A percentile compares a stretch with the other conserved stretches of the same genome.
Evolutionary conservation across 2,888 invertebrate genomes (phyloP).

Genomic region (Pterobdella sp.): DNA sequence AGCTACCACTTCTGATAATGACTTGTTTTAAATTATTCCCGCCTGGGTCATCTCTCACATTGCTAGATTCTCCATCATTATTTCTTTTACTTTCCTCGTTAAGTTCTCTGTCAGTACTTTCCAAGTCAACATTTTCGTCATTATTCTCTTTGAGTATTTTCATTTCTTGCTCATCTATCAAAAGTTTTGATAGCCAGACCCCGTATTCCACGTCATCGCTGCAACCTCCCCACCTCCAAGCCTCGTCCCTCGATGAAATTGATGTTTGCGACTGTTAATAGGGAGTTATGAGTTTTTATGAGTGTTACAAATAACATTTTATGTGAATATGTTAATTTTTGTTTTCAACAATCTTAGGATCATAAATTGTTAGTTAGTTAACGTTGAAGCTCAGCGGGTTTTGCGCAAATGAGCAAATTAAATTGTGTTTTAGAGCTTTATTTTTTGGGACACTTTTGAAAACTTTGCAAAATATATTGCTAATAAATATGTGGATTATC

Average conservation of each 20-base stretch:
- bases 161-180: constrained; percentile 52
- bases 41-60: neutral
- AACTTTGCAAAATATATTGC: too few relatives aligned
- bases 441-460: too few relatives aligned
- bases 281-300: neutral
- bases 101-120: neutral
- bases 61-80: neutral
- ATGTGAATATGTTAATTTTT: too few relatives aligned
- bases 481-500: too few relatives aligned
- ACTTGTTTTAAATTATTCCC: neutral
- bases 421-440: too few relatives aligned
- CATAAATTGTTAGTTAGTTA: neutral
- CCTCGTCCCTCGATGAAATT: constrained; percentile 49
- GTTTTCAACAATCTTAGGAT: neutral
- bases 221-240: constrained; percentile 59
- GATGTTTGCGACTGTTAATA: neutral
- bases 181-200: constrained; percentile 54
- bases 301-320: too few relatives aligned
- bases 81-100: neutral
- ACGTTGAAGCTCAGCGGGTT: too few relatives aligned
- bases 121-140: neutral
- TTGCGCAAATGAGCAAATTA: too few relatives aligned
- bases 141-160: neutral
- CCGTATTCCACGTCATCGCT: constrained; percentile 59
- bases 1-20: neutral